Base-by-base conservation (phyloP, 1,140 invertebrate genomes). In the Globodera ellingtonae region DNA sequence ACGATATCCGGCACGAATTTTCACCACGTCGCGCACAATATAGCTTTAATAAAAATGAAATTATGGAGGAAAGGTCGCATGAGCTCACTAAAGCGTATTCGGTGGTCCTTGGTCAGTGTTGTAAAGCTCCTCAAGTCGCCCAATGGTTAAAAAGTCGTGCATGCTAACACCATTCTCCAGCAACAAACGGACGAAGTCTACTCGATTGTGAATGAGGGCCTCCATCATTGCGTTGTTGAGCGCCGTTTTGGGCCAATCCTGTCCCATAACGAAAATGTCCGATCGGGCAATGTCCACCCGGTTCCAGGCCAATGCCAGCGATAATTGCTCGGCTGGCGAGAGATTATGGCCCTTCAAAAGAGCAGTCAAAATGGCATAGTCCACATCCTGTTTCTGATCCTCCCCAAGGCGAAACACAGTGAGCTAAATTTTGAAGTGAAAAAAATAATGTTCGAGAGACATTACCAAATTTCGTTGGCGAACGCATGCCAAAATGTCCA, bases 161-260 rank as follows among this genome's bases (percentile, higher is more conserved):
- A 99, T 98, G 83, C 94, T 96, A 24, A 99, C 95, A 21, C 97
- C 97, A 90, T 98, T 97, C 90, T 99, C 96, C 0, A 85, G 67
- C 48, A 83, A 81, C 52, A 72, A 98, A 91, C 90, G 96, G 0
- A 98, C 96, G 91, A 98, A 98, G 90, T 98, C 96, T 85, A 98
- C 95, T 72, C 96, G 92, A 90, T 98, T 95, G 90, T 97, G 95
- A 87, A 97, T 94, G 52, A 99, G 91, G 3, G 96, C 96, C 90
- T 98, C 95, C 94, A 98, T 96, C 96, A 98, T 98, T 5, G 75
- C 98, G 91, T 0, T 81, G 46, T 81, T 56, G 13, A 81, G 72
- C 46, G 65, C 65, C 70, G 46, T 52, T 74, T 82, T 81, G 95
- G 94, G 74, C 80, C 74, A 78, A 48, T 86, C 75, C 67, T 81